Evolutionary conservation across 2,888 invertebrate genomes (phyloP).

Genomic region (Tribolium freemani): DNA sequence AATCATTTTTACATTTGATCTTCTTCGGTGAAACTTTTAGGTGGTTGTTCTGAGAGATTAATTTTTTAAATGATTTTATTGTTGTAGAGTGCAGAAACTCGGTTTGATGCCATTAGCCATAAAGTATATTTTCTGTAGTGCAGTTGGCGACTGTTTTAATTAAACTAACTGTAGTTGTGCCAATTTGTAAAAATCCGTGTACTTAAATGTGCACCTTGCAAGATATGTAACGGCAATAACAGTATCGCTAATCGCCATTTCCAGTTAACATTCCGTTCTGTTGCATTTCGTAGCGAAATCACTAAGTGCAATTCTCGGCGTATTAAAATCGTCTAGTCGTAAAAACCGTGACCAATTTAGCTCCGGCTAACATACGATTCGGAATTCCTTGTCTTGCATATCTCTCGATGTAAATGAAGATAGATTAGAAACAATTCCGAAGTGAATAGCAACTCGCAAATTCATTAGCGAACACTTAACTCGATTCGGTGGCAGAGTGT

Average conservation of each 20-base stretch:
- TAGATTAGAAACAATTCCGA: conserved; percentile 35
- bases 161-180: conserved; percentile 18
- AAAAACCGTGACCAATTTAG: conserved; percentile 1
- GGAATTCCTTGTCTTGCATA: conserved; percentile 8
- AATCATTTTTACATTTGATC: no score
- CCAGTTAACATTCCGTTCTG: conserved; percentile 27
- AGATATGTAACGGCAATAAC: conserved; percentile 16
- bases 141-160: conserved; percentile 4
- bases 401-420: conserved; percentile 35
- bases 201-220: conserved; percentile 25
- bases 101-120: not conserved
- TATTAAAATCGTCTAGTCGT: conserved; percentile 9
- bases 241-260: conserved; percentile 29
- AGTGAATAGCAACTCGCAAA: conserved; percentile 45
- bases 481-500: conserved; percentile 37
- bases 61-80: no score
- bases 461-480: conserved; percentile 50
- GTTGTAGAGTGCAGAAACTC: not conserved
- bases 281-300: conserved; percentile 21
- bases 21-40: no score
- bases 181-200: conserved; percentile 1
- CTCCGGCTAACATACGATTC: not conserved
- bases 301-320: conserved; percentile 3
- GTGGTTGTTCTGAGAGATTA: no score
- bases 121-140: not conserved